Evolutionary conservation across 37 sponge, comb jelly and placozoan genomes (phyloP).

Genomic region (Spongia lamella): DNA sequence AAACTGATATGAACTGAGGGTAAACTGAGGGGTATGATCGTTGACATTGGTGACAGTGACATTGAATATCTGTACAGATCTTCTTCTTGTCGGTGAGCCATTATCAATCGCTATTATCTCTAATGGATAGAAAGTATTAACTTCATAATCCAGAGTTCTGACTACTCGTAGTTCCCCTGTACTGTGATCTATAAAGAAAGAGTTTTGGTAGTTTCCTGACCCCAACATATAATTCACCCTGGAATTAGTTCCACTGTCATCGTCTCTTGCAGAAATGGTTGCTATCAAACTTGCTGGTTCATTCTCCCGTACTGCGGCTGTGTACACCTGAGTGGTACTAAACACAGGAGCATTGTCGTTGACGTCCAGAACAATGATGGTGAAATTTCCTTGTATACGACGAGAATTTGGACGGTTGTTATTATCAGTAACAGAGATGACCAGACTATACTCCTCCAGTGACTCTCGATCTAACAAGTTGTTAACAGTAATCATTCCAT

Average conservation of each 20-base stretch:
- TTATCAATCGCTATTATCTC: slow-evolving; percentile 62
- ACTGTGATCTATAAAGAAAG: slow-evolving; percentile 58
- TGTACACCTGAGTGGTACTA: background rate
- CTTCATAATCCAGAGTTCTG: slow-evolving; percentile 56
- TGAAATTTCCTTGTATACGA: slow-evolving; percentile 10
- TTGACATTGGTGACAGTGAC: slow-evolving; percentile 36
- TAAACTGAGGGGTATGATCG: slow-evolving; percentile 40
- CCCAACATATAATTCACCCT: slow-evolving; percentile 22
- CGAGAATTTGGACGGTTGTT: slow-evolving; percentile 1
- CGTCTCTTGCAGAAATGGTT: slow-evolving; percentile 29
- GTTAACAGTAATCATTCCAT: slow-evolving; percentile 23
- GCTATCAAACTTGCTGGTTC: background rate
- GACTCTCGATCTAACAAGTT: slow-evolving; percentile 51
- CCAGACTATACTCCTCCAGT: slow-evolving; percentile 12
- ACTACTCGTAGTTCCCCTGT: slow-evolving; percentile 52
- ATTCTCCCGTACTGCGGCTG: background rate
- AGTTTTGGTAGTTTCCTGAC: slow-evolving; percentile 33
- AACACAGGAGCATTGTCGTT: slow-evolving; percentile 57
- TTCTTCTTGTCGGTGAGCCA: slow-evolving; percentile 34
- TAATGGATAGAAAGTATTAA: slow-evolving; percentile 24
- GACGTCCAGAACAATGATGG: slow-evolving; percentile 29
- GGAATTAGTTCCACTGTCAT: slow-evolving; percentile 33
- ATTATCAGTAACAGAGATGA: slow-evolving; percentile 44
- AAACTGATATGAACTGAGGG: background rate
- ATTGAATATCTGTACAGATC: background rate